Evolutionary conservation across 1,140 invertebrate species (phyloP).

Genomic region (Ostrea edulis): DNA sequence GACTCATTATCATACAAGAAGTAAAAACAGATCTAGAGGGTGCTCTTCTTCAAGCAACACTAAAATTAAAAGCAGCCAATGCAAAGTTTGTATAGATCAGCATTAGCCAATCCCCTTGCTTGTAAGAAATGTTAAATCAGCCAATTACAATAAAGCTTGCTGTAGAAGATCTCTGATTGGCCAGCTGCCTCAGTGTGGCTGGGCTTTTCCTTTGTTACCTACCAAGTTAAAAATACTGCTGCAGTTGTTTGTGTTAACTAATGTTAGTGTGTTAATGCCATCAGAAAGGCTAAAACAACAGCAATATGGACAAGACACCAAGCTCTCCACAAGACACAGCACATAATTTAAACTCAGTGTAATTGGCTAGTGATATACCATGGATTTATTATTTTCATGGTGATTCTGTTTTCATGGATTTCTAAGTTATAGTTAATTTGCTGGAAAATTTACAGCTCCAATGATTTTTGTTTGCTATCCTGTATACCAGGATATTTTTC

Average conservation of each 20-base stretch:
- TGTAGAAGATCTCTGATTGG: constrained; percentile 52
- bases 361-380: too few species aligned
- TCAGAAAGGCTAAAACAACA: not conserved
- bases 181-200: constrained; percentile 13
- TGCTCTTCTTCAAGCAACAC: not conserved
- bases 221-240: constrained; percentile 23
- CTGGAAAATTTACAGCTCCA: too few species aligned
- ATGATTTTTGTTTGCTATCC: too few species aligned
- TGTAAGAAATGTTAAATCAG: constrained; percentile 17
- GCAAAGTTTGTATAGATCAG: not conserved
- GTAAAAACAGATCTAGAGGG: not conserved
- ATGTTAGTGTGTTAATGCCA: constrained; percentile 21
- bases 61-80: constrained; percentile 20
- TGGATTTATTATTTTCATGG: too few species aligned
- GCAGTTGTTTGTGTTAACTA: not conserved
- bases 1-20: not conserved
- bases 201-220: constrained; percentile 11
- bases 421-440: too few species aligned
- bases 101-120: constrained; percentile 17
- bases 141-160: constrained; percentile 46
- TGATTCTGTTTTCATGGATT: too few species aligned
- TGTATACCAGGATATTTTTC: too few species aligned
- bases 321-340: not conserved
- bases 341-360: not conserved
- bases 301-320: not conserved